Base-by-base conservation (phyloP, 2,888 invertebrate species). In the Petrophora chlorosata region DNA sequence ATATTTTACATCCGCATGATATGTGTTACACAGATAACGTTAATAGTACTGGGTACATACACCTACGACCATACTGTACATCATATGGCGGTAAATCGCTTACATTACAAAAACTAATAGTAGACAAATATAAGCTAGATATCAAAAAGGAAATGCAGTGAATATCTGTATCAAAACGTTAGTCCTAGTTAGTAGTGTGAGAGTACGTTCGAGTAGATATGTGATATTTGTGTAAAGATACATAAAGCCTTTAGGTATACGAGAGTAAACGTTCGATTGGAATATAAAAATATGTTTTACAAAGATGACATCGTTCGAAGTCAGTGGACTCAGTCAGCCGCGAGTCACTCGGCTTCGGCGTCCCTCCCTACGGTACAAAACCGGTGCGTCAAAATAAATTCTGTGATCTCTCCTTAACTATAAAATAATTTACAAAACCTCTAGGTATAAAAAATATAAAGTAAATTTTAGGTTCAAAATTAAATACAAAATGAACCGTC, bases 91-190 rank as follows among this genome's bases (percentile, higher is more conserved):
- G 79, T 80, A 70, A 71, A 61, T 66, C 35, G 77, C 77, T 78
- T 85, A 89, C 75, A 79, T 78, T 84, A 83, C 59, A 65, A 78
- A 79, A 73, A 81, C 77, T 77, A 78, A 67, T 68, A 73, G 73
- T 82, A 82, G 73, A 77, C 70, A 76, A 81, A 76, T 82, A 83
- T 76, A 85, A 73, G 80, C 79, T 84, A 85, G 79, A 79, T 82
- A 83, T 79, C 81, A 85, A 84, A 49, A 45, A 85, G 67, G 67
- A 87, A 86, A 85, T 79, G 82, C 79, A 76, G 82, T 82, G 85
- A 89, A 89, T 85, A 89, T 85, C 76, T 73, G 73, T 90, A 90
- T 89, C 88, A 90, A 90, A 90, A 90, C 80, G 80, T 87, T 85
- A 85, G 70, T 69, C 72, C 80, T 86, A 85, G 30, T 15, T 25